Percentiles rank a stretch among this genome's conserved stretches.
Evolutionary conservation across 2,113 vertebrate species (phyloP).

Genomic region (Tyto alba): DNA sequence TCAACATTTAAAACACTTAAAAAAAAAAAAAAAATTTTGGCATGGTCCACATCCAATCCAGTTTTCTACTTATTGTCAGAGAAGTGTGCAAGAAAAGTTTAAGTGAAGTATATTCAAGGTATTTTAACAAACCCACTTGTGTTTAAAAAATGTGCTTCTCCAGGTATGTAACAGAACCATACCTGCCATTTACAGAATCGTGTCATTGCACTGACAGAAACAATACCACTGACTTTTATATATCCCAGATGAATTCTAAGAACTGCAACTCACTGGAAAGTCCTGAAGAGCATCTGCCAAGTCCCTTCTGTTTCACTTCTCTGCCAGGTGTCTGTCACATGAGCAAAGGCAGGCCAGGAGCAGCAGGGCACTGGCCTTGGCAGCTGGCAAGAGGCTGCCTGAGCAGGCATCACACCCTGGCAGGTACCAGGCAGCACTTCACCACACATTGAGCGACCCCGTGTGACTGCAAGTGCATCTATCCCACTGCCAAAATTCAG

Average conservation of each 20-base stretch:
- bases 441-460: fast-evolving
- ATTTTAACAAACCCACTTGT: background rate
- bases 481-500: background rate
- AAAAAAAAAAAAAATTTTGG: background rate
- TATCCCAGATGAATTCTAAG: background rate
- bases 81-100: background rate
- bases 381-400: background rate
- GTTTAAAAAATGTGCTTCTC: background rate
- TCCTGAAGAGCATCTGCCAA: background rate
- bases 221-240: background rate
- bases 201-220: background rate
- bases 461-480: background rate
- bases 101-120: background rate
- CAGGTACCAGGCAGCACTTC: background rate
- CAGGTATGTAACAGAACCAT: background rate
- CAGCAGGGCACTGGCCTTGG: fast-evolving
- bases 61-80: background rate
- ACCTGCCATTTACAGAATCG: background rate
- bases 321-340: background rate
- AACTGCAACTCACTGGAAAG: background rate
- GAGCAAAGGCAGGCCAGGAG: background rate
- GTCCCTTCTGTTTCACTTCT: background rate
- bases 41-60: background rate
- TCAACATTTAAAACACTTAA: background rate
- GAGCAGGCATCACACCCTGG: background rate